A percentile compares a stretch with the other conserved stretches of the same genome.
phyloP scores from a whole-genome alignment of 2,113 vertebrate species.

The Lagopus leucura region DNA sequence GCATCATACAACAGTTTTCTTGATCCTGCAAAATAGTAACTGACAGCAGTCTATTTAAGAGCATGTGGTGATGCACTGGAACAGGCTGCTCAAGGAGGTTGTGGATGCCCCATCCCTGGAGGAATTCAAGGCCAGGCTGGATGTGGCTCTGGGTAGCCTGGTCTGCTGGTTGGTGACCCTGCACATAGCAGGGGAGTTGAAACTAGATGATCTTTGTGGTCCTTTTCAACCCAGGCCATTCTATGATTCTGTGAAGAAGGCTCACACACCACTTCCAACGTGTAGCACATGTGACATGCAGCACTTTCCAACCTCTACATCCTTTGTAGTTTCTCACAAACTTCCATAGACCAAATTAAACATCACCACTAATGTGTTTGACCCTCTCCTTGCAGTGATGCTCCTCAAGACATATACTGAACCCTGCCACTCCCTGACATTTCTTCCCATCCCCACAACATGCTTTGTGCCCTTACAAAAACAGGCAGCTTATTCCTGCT shows the following conservation, averaged over 20 bases:
- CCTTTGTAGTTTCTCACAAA: neutral
- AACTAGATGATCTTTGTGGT: no score
- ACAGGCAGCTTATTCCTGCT: neutral
- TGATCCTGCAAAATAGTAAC: neutral
- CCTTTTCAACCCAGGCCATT: no score
- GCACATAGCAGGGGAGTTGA: no score
- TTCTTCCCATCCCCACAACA: neutral
- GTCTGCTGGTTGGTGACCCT: no score
- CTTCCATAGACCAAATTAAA: neutral
- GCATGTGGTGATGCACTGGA: no score
- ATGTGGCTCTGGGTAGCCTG: no score
- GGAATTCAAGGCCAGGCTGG: no score
- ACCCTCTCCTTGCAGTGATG: neutral
- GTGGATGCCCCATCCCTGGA: no score
- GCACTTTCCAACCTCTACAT: neutral
- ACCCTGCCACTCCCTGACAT: neutral
- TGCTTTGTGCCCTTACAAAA: neutral
- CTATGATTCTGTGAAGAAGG: neutral
- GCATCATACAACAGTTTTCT: neutral
- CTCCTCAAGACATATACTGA: neutral
- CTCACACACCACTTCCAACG: neutral
- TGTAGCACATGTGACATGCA: accelerated
- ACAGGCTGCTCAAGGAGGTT: no score
- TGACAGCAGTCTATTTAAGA: neutral
- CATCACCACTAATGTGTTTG: neutral